Base-by-base conservation (phyloP, 2,888 invertebrate genomes). In the Apotomis turbidana region DNA sequence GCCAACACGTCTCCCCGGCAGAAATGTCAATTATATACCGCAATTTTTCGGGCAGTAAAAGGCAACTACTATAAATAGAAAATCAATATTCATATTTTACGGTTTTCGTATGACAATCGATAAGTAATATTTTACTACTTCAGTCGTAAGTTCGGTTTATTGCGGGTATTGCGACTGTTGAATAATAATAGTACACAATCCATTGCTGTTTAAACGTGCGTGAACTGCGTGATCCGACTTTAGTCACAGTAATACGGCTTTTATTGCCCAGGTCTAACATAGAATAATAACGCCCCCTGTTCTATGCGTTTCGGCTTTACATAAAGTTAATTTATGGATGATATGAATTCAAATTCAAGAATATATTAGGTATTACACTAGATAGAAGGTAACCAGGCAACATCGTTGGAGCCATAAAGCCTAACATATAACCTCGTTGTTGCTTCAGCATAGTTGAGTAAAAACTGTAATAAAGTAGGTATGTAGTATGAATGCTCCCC, bases 211-310 rank as follows among this genome's bases (percentile, higher is more conserved):
- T 36, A 59, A 66, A 61, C 54, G 60, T 71, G 60, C 70, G 59
- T 70, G 70, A 70, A 66, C 59, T 70, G 70, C 70, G 70, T 71
- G 70, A 60, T 60, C 46, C 15, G 54, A 36, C 52, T 71, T 59
- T 71, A 71, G 63, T 64, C 64, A 71, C 66, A 60, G 64, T 64
- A 36, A 59, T 52, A 52, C 36, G 59, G 44, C 58, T 59, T 38
- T 64, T 59, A 59, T 59, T 64, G 52, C 54, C 13, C 36, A 13
- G 8, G 13, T 59, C 41, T 64, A 54, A 54, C 59, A 54, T 52
- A 1, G 44, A 10, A 58, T 52, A 64, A 52, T 70, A 63, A 52
- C 49, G 46, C 41, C 6, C 15, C n/a, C 51, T 52, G 41, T 49
- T 41, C 54, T 12, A 55, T 10, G 54, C 41, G 4, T 49, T 49